A percentile compares a stretch with the other conserved stretches of the same genome.
These are phyloP conservation scores for Acholoe squamosa DNA, from an alignment of 2,888 invertebrate genomes.

Conservation along the genomic window DNA sequence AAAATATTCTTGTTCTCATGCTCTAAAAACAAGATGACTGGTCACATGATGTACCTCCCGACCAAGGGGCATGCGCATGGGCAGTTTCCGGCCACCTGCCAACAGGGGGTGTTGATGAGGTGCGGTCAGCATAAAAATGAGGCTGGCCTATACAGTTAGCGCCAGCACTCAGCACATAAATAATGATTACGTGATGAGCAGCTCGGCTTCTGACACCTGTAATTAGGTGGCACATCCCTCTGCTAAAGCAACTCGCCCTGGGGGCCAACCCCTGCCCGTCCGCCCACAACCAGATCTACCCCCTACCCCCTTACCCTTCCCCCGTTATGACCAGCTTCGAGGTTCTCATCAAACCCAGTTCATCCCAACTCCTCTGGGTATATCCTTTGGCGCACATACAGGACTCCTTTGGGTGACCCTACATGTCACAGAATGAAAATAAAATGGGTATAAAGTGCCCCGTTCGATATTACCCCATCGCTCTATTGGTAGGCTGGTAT, in stretches of 20 bases:
- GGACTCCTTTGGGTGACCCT: background rate
- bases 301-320: background rate
- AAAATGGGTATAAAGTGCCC: constrained; percentile 11
- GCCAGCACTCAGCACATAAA: background rate
- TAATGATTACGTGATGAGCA: constrained; percentile 17
- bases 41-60: too few species aligned
- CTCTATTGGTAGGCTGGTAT: too few species aligned
- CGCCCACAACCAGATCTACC: background rate
- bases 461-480: background rate
- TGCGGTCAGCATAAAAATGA: constrained; percentile 16
- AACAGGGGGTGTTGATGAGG: background rate
- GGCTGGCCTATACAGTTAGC: constrained; percentile 10
- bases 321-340: background rate
- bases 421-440: constrained; percentile 11
- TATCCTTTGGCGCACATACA: background rate
- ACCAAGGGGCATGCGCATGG: too few species aligned
- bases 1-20: too few species aligned
- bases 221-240: constrained; percentile 20
- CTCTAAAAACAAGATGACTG: too few species aligned
- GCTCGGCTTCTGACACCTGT: constrained; percentile 35
- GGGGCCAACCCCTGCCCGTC: background rate
- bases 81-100: too few species aligned
- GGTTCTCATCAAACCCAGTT: background rate
- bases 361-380: background rate
- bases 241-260: background rate